Percentiles rank a stretch among this genome's conserved stretches.
Conservation (phyloP, 2,797 vertebrate species). For the Naso thynnoides region DNA sequence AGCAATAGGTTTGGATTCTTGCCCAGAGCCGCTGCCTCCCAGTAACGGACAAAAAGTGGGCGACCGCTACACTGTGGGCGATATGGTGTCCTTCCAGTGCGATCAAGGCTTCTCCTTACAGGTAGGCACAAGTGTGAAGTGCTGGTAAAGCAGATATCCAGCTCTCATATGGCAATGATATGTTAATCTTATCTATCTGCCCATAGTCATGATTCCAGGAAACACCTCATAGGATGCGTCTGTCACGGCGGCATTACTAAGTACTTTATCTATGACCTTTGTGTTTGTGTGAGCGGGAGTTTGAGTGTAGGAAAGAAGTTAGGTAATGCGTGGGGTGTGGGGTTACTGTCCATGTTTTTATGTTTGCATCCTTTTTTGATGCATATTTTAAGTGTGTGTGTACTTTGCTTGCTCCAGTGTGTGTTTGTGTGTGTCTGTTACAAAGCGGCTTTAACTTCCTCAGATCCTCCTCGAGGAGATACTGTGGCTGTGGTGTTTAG, state of each 20-base stretch:
- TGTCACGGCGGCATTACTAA: conserved; percentile 30
- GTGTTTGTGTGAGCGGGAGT: not conserved
- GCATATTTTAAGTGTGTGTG: conserved; percentile 23
- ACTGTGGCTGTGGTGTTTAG: conserved; percentile 49
- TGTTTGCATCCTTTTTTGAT: conserved; percentile 39
- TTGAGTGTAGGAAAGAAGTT: conserved; percentile 9
- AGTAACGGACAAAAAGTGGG: conserved; percentile 92
- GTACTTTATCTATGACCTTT: conserved; percentile 19
- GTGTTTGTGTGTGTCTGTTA: conserved; percentile 38
- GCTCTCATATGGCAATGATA: conserved; percentile 12
- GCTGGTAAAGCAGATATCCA: conserved; percentile 8
- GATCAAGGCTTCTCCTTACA: conserved; percentile 94
- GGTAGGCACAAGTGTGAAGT: conserved; percentile 58
- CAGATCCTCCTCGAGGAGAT: conserved; percentile 56
- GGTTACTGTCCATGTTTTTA: conserved; percentile 13
- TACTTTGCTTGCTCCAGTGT: conserved; percentile 21
- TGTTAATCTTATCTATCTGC: conserved; percentile 42
- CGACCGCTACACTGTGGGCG: conserved; percentile 95
- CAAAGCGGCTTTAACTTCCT: conserved; percentile 65
- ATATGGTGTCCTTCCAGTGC: conserved; percentile 96
- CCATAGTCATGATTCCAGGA: conserved; percentile 46
- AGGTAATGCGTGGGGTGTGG: conserved; percentile 7
- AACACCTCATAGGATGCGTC: conserved; percentile 39
- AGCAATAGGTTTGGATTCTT: conserved; percentile 99
- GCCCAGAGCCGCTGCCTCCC: conserved; percentile 95